Conservation (phyloP, 2,797 vertebrate species). For the Hyperoplus immaculatus region DNA sequence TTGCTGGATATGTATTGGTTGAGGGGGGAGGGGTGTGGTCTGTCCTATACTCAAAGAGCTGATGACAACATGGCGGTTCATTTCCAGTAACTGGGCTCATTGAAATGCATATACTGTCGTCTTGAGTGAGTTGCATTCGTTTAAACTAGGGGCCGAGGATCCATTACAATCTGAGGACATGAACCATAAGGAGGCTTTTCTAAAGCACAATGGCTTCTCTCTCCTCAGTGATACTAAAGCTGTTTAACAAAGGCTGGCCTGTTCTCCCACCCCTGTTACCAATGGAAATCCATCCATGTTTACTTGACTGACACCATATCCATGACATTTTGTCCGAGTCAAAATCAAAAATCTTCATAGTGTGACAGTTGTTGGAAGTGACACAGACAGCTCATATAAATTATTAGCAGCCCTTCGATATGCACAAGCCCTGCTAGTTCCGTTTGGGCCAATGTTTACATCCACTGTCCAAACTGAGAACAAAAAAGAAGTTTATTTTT, state of each 20-base stretch:
- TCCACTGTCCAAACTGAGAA: conserved; percentile 14
- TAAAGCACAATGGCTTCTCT: conserved; percentile 86
- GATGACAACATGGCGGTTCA: conserved; percentile 45
- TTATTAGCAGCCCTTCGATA: neutral
- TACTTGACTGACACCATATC: conserved; percentile 77
- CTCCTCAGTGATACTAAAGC: conserved; percentile 81
- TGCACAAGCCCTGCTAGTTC: neutral
- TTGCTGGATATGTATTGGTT: neutral
- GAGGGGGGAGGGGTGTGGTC: conserved; percentile 22
- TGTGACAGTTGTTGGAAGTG: neutral
- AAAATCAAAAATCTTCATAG: conserved; percentile 61
- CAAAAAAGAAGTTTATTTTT: conserved; percentile 21
- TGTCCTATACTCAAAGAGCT: conserved; percentile 48
- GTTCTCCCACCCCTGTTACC: conserved; percentile 82
- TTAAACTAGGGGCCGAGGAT: conserved; percentile 75
- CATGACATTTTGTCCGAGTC: conserved; percentile 70
- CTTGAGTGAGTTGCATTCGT: conserved; percentile 70
- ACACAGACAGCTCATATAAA: neutral
- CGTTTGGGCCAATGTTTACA: conserved; percentile 25
- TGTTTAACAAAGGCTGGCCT: conserved; percentile 83
- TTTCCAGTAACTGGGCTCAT: conserved; percentile 51
- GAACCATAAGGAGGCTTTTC: conserved; percentile 84
- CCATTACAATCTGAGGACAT: conserved; percentile 84
- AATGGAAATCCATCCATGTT: conserved; percentile 72
- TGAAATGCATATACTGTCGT: conserved; percentile 69